phyloP scores from a whole-genome alignment of 2,888 invertebrate genomes.

The Agrotis clavis region DNA sequence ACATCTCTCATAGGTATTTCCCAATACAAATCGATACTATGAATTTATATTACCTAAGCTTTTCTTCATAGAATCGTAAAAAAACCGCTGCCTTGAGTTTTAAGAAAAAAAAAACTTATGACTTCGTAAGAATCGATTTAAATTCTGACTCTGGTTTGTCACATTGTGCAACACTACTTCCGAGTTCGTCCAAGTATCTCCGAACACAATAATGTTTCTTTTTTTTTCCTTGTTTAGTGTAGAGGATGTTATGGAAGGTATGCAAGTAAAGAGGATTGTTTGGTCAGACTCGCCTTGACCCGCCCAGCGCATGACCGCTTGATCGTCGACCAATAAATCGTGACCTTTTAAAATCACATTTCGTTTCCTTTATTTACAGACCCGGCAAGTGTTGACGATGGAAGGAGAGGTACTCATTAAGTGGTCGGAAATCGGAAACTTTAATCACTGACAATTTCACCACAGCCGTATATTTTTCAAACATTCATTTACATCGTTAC shows the following conservation, averaged over 20 bases:
- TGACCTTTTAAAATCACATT: constrained; percentile 78
- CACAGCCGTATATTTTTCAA: constrained; percentile 49
- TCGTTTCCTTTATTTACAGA: constrained; percentile 82
- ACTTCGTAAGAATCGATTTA: constrained; percentile 41
- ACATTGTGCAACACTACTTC: constrained; percentile 72
- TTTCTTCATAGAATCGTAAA: constrained; percentile 49
- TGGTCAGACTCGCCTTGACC: constrained; percentile 80
- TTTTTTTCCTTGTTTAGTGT: constrained; percentile 71
- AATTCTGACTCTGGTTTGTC: constrained; percentile 57
- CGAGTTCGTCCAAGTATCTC: constrained; percentile 63
- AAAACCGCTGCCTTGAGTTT: constrained; percentile 41
- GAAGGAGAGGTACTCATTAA: constrained; percentile 59
- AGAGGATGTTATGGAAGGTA: constrained; percentile 59
- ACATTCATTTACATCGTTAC: constrained; percentile 42
- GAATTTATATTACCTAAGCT: constrained; percentile 22
- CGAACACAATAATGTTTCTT: constrained; percentile 68
- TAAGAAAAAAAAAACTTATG: constrained; percentile 12
- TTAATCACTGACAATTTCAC: constrained; percentile 61
- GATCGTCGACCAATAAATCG: constrained; percentile 73
- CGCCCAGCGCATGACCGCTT: constrained; percentile 74
- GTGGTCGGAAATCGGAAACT: constrained; percentile 59
- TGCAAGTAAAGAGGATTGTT: constrained; percentile 70
- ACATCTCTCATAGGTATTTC: constrained; percentile 29
- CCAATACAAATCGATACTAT: constrained; percentile 29
- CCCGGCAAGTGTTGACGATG: constrained; percentile 60